Evolutionary conservation across 2,888 invertebrate genomes (phyloP), one percentile per base, ranked within the genome.

Genomic region (Dione vanillae): DNA sequence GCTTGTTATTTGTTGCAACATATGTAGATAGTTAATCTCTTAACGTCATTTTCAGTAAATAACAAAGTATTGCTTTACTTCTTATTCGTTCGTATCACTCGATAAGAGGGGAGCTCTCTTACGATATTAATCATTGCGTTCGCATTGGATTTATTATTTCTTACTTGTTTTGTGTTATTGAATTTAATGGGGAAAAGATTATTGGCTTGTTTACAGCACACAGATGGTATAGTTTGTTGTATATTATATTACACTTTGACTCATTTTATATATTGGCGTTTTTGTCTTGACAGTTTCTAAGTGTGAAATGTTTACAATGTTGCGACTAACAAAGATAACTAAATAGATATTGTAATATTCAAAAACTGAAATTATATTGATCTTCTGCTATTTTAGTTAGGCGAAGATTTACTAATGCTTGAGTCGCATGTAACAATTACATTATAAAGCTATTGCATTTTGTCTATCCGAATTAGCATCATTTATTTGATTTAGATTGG

Each of bases 121-220:
- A 70, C 79, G 85, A 84, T 87, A 89, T 89, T 86, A 88, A 89
- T 89, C 90, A 88, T 85, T 73, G 81, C 73, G 76, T 79, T 78
- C 80, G 78, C 79, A 78, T 83, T 77, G 82, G 83, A 85, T 86
- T 86, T 85, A 82, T 84, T 84, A 52, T 82, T 85, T 81, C 80
- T 79, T 79, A 78, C 77, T 74, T 68, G 80, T 81, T 81, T 81
- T 80, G 62, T 66, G 16, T 66, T 80, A 85, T 85, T 84, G 80
- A 85, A 85, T 86, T 82, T 80, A 82, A 82, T 79, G 77, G 78
- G 69, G 72, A 69, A 43, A 64, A 61, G 10, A 43, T 61, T 61
- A 61, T 61, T 45, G 45, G 43, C n/a, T 61, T 27, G 61, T 27
- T n/a, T 54, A 54, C n/a, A 43, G 43, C 56, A 10, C n/a, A 27